A percentile compares a stretch with the other conserved stretches of the same genome.
phyloP scores from a whole-genome alignment of 1,140 invertebrate species.

The Pentalonia nigronervosa region DNA sequence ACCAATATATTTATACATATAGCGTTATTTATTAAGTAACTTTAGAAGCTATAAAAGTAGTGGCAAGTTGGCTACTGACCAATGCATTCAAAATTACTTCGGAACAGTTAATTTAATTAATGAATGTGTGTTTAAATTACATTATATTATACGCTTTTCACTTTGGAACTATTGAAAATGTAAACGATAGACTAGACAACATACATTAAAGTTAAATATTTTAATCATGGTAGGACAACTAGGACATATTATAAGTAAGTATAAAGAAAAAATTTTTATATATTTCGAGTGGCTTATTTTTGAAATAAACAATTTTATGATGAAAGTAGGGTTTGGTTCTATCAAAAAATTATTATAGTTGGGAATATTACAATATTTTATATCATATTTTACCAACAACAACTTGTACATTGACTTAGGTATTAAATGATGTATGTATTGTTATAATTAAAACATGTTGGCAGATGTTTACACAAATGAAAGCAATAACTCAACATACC shows the following conservation, averaged over 20 bases:
- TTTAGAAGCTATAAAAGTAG: conserved; percentile 32
- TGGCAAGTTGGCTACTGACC: neutral
- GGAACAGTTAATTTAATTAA: conserved; percentile 47
- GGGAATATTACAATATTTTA: neutral
- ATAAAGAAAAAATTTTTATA: neutral
- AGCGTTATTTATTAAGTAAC: conserved; percentile 45
- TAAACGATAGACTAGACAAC: neutral
- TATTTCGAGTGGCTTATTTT: neutral
- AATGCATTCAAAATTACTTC: conserved; percentile 4
- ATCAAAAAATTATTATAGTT: neutral
- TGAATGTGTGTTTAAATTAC: neutral
- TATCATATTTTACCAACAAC: neutral
- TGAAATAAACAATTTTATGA: neutral
- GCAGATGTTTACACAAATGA: neutral
- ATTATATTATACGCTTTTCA: neutral
- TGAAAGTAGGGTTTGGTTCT: neutral
- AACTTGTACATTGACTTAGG: neutral
- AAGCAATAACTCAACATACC: neutral
- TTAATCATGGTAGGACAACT: neutral
- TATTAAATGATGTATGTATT: neutral
- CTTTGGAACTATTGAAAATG: neutral
- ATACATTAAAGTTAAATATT: neutral
- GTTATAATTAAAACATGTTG: neutral
- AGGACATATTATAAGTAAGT: neutral
- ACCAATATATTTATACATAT: neutral